Conservation (phyloP, 2,113 vertebrate species). For the Polypterus senegalus region DNA sequence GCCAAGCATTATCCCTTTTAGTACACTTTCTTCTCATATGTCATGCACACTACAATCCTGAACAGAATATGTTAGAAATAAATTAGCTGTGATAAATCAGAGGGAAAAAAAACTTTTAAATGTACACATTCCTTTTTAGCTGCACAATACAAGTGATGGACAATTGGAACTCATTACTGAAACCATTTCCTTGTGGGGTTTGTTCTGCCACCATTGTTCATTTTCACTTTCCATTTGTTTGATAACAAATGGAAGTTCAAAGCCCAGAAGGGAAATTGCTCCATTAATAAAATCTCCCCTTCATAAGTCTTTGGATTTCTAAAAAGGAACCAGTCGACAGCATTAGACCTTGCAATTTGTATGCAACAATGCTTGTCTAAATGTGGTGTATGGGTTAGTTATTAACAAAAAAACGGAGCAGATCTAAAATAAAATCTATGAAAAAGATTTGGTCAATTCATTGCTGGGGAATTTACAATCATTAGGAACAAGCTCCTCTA, state of each 20-base stretch:
- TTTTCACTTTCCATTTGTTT: constrained; percentile 31
- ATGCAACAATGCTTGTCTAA: constrained; percentile 21
- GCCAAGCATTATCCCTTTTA: too few relatives aligned
- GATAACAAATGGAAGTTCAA: constrained; percentile 34
- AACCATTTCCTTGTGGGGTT: constrained; percentile 19
- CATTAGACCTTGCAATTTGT: constrained; percentile 20
- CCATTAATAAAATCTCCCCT: constrained; percentile 24
- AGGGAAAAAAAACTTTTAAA: background rate
- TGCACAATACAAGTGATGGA: constrained; percentile 17
- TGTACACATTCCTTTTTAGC: constrained; percentile 1
- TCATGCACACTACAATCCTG: too few relatives aligned
- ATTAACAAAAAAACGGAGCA: background rate
- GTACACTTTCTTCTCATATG: too few relatives aligned
- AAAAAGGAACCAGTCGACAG: constrained; percentile 9
- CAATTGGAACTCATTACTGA: constrained; percentile 29
- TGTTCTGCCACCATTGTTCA: constrained; percentile 19
- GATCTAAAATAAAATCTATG: constrained; percentile 7
- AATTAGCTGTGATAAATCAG: background rate
- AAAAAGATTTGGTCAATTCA: constrained; percentile 22
- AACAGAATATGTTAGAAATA: background rate
- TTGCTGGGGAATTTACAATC: too few relatives aligned
- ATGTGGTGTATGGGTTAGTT: constrained; percentile 13
- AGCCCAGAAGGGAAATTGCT: constrained; percentile 23
- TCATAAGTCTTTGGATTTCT: constrained; percentile 14
- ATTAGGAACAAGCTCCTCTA: too few relatives aligned